Evolutionary conservation across 2,797 vertebrate species (phyloP).

Genomic region (Hyperoplus lanceolatus): DNA sequence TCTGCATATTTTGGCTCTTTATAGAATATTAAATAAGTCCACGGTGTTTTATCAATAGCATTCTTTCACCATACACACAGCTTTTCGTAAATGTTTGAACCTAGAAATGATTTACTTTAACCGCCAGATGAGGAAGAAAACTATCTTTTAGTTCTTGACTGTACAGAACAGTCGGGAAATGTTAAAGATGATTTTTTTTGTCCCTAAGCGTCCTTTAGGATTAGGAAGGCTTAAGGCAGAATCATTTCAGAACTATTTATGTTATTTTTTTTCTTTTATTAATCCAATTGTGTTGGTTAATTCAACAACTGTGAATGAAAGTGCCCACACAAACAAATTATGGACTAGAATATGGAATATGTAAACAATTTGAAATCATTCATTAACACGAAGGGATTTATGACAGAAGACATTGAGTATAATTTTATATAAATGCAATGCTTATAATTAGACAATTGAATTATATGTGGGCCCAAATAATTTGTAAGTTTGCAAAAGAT

Average conservation of each 20-base stretch:
- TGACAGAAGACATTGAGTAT: not conserved
- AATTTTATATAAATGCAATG: slow-evolving; percentile 18
- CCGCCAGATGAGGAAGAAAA: not conserved
- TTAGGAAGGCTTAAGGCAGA: slow-evolving; percentile 18
- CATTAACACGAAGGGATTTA: slow-evolving; percentile 9
- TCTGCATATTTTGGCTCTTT: slow-evolving; percentile 3
- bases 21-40: not conserved
- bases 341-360: not conserved
- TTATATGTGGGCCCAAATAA: not conserved
- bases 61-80: not conserved
- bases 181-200: slow-evolving; percentile 5
- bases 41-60: not conserved
- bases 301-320: not conserved
- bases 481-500: slow-evolving; percentile 5
- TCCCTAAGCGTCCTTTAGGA: slow-evolving; percentile 6
- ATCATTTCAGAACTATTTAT: slow-evolving; percentile 22
- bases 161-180: not conserved
- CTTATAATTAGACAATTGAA: slow-evolving; percentile 5
- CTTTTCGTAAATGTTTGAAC: not conserved
- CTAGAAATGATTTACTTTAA: not conserved
- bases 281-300: not conserved
- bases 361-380: slow-evolving; percentile 14
- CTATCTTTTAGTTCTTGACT: not conserved
- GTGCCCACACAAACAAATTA: slow-evolving; percentile 3
- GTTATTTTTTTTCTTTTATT: not conserved